Base-by-base conservation (phyloP, 2,797 vertebrate genomes). In the Coilia nasus region DNA sequence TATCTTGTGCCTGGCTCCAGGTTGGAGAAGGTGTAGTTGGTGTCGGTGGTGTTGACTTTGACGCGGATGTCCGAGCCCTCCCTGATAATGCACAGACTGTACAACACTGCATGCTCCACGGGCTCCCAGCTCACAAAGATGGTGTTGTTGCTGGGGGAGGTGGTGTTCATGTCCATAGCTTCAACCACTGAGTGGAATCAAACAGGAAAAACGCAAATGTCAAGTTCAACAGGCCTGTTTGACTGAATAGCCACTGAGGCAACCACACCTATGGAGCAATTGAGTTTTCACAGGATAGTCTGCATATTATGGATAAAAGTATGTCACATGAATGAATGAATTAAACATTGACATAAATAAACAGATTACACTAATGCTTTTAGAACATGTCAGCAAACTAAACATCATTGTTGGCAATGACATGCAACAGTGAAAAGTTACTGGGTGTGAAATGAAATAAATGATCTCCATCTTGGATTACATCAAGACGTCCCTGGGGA, bases 1-100 rank as follows among this genome's bases (percentile, higher is more conserved):
- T 98, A 98, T 2, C 92, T 95, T 1, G 94, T 96, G 88, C 98
- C 97, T 0, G 96, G 87, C 41, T 97, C 92, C 10, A 99, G 93
- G 87, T 59, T 86, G 19, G 89, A 90, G 84, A 98, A 96, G 31
- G 90, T 93, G 86, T 95, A 10, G 0, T 25, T 92, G 28, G 94
- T 95, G 23, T 93, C 88, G 3, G 95, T 96, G 84, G 97, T 97
- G 90, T 97, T 98, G 82, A 96, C 82, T 81, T 95, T 96, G 89
- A 93, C 85, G 83, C 95, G 95, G 31, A 82, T 91, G 83, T 92
- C 95, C 89, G 96, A 94, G 87, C 95, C 96, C 71, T 96, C 93
- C 88, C 71, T 92, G 93, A 96, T 95, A 83, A 99, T 91, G 88
- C 92, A 94, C 85, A 98, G 95, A 0, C 92, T 96, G 91, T 98